Evolutionary conservation across 1,140 invertebrate genomes (phyloP).

Genomic region (Sarcophaga peregrina): DNA sequence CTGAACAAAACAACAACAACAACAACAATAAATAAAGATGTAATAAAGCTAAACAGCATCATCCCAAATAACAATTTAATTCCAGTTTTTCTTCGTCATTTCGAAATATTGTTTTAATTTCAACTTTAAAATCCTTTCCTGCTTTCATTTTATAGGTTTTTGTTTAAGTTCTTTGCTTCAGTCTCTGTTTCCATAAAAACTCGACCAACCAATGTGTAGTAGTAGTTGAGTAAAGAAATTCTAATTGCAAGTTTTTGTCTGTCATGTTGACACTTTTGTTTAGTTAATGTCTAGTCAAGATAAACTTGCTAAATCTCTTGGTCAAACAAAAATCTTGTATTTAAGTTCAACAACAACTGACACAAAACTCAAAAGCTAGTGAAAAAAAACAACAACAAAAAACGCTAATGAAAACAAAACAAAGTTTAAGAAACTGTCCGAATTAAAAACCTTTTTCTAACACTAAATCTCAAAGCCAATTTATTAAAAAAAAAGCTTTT

Average conservation of each 20-base stretch:
- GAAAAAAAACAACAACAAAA: not conserved
- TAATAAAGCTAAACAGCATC: not conserved
- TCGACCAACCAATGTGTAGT: not conserved
- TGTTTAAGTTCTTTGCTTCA: not conserved
- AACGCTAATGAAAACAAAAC: not conserved
- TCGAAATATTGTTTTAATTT: not conserved
- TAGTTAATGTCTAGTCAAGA: conserved; percentile 31
- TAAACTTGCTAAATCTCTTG: not conserved
- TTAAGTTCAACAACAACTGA: conserved; percentile 12
- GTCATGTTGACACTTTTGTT: conserved; percentile 37
- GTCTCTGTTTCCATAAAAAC: not conserved
- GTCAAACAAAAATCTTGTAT: conserved; percentile 14
- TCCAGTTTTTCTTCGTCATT: not conserved
- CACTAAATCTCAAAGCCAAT: too few species aligned
- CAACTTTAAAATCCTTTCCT: not conserved
- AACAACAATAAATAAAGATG: not conserved
- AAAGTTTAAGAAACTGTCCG: not conserved
- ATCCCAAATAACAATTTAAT: conserved; percentile 16
- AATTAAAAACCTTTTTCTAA: too few species aligned
- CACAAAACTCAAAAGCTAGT: not conserved
- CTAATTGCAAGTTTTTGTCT: conserved; percentile 24
- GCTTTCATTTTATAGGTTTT: too few species aligned
- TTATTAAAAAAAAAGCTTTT: too few species aligned
- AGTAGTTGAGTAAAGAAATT: not conserved
- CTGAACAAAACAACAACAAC: not conserved